Evolutionary conservation across 2,888 invertebrate genomes (phyloP), one percentile per base, ranked within the genome.

Genomic region (Dendrolimus houi): DNA sequence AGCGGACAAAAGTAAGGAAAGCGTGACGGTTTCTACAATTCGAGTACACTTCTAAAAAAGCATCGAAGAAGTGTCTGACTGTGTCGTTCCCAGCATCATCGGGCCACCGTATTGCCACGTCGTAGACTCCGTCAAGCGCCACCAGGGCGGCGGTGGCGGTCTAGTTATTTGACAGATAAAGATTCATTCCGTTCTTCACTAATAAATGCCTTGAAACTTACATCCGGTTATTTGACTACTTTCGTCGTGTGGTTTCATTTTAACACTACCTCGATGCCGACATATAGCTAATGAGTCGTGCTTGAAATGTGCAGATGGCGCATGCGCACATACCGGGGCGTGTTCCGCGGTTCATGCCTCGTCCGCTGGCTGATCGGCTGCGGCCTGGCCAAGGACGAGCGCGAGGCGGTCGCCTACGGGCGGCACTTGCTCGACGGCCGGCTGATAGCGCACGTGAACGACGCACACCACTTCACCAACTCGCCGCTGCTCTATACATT

Each of bases 381-480:
- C 57, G 97, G 97, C 0, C 86, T 98, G 53, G 95, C 96, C 0
- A 90, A 92, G 63, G 96, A 96, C 82, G 92, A 95, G 29, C 91
- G 92, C 52, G 96, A 97, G 71, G 98, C 97, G 1, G 92, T 95
- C 8, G 92, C 92, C 56, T 98, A 98, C 83, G 97, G 96, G 10
- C 92, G 94, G 14, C 95, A 96, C 75, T 92, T 98, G 55, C 91
- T 98, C 29, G 94, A 96, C 74, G 97, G 97, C 10, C 92, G 97
- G 56, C 95, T 98, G 53, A 91, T 98, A 59, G 92, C 94, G 57
- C 98, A 98, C 81, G 92, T 98, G 55, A 94, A 95, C 74, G 93
- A 94, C 69, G 93, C 95, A 7, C 95, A 97, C 77, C 96, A 97
- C 81, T 98, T 98, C 84, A 93, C 94, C 70, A 96, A 98, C 82